Base-by-base conservation (phyloP, 2,888 invertebrate species). In the Acleris sparsana region DNA sequence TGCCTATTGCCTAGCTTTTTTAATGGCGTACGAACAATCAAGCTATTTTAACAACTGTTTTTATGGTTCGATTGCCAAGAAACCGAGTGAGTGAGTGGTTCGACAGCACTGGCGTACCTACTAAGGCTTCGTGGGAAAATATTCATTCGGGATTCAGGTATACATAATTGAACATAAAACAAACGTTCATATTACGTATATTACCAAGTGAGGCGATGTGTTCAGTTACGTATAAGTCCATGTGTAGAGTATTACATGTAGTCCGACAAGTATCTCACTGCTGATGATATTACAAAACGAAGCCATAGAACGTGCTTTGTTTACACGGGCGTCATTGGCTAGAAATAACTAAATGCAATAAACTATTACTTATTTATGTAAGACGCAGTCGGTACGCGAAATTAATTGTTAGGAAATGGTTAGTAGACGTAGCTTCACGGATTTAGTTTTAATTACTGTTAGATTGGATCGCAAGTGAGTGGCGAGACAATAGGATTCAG, bases 401-500 rank as follows among this genome's bases (percentile, higher is more conserved):
- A 18, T 44, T 67, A 44, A 51, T 63, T 53, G 53, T 66, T 55
- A 29, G 49, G 55, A 56, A 52, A 49, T 17, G 17, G 0, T 46
- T 62, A 64, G 33, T n/a, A 59, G 59, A 48, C 48, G 56, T 58
- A 55, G 61, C 63, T 61, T 67, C 67, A 69, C 63, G 69, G 65
- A 67, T 71, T 67, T 66, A 67, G 53, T 29, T 25, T 39, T 64
- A 29, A 53, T 53, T 49, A 55, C 53, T 29, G 43, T 43, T 52
- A 68, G 63, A 51, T 60, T 52, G 22, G 51, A 61, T 65, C 55
- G 33, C 61, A 75, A 74, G 72, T 72, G 69, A 76, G 71, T 75
- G 69, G 69, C 68, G 72, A 76, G 73, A 86, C 84, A 86, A 87
- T 85, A 80, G 82, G 75, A 77, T 75, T 77, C 70, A 77, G 39